These are phyloP conservation scores for Leucoraja ocellata DNA, from an alignment of 2,797 vertebrate genomes.

Conservation along the genomic window DNA sequence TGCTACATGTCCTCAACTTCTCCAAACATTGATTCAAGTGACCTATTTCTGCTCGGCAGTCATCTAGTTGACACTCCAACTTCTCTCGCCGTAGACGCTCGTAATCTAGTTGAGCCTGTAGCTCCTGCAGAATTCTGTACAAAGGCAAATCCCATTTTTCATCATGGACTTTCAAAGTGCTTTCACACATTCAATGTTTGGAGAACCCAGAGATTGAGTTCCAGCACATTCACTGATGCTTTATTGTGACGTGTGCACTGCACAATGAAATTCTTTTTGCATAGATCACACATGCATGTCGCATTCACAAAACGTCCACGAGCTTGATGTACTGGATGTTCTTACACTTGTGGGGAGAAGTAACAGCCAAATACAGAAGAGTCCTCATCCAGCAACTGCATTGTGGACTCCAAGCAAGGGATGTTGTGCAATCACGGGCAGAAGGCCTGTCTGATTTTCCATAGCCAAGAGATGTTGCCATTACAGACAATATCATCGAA, in stretches of 20 bases:
- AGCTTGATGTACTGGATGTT: too few species aligned
- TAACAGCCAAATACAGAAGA: background rate
- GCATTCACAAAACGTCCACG: too few species aligned
- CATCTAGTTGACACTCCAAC: conserved; percentile 63
- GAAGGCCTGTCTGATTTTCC: background rate
- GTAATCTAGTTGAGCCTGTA: conserved; percentile 58
- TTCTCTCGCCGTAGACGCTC: conserved; percentile 62
- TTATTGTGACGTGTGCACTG: too few species aligned
- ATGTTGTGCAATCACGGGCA: background rate
- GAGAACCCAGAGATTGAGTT: background rate
- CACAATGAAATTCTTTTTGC: too few species aligned
- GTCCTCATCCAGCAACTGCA: background rate
- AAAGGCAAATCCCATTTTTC: conserved; percentile 33
- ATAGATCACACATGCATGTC: too few species aligned
- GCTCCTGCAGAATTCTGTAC: conserved; percentile 54
- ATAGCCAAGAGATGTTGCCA: background rate
- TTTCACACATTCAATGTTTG: background rate
- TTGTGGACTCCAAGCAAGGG: background rate
- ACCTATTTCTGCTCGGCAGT: conserved; percentile 52
- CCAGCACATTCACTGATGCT: background rate
- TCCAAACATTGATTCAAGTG: conserved; percentile 48
- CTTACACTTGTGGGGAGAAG: background rate
- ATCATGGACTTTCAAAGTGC: conserved; percentile 1
- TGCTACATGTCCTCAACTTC: background rate
- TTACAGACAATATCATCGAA: background rate